These are phyloP conservation scores for Sebastes diaconus DNA, from an alignment of 2,797 vertebrate species.

Conservation along the genomic window DNA sequence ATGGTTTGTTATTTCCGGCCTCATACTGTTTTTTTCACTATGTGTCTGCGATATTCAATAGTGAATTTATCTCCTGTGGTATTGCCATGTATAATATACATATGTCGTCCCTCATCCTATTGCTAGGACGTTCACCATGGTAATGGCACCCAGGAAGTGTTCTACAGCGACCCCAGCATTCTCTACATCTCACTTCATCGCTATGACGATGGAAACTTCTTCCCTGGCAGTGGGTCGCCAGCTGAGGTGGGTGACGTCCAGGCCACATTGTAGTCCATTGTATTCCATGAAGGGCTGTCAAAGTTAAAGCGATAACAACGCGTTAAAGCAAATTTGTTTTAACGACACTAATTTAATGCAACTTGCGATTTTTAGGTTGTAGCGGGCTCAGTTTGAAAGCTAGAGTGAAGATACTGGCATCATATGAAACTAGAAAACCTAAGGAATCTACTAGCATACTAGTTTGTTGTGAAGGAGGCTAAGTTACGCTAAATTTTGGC, in stretches of 20 bases:
- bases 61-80: background rate
- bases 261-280: no score
- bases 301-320: no score
- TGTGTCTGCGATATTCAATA: background rate
- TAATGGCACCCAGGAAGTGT: conserved; percentile 95
- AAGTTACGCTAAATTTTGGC: no score
- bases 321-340: no score
- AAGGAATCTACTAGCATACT: no score
- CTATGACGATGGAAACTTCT: conserved; percentile 95
- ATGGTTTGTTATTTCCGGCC: background rate
- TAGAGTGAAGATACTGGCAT: no score
- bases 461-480: no score
- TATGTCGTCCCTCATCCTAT: background rate
- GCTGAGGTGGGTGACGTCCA: conserved; percentile 83
- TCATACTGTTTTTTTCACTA: background rate
- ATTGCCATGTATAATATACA: background rate
- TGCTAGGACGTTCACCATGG: conserved; percentile 95
- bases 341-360: no score
- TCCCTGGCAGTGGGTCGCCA: conserved; percentile 93
- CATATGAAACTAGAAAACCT: no score
- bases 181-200: conserved; percentile 97
- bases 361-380: no score
- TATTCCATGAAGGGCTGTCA: no score
- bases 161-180: conserved; percentile 92
- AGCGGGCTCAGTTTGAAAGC: no score